Evolutionary conservation across 2,888 invertebrate species (phyloP), one percentile per base, ranked within the genome.

Genomic region (Anthophora plumipes): DNA sequence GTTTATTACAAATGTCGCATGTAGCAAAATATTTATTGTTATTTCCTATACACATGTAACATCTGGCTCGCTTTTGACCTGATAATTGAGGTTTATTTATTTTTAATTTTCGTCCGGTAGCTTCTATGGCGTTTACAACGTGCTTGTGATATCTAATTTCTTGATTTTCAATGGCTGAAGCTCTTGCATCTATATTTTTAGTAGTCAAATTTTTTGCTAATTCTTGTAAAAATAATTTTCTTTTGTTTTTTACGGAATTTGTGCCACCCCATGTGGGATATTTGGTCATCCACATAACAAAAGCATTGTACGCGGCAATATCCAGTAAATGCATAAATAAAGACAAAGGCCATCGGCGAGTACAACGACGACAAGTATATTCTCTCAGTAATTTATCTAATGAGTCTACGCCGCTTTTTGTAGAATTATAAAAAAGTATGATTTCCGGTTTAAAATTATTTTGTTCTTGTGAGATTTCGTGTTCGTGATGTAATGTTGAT

Each of bases 241-340:
- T 55, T 1, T 9, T 46, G 5, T 1, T 25, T 31, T 31, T 8
- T 12, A 12, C 2, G 1, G 31, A 46, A 7, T 12, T 25, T 46
- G 0, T 43, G 5, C 6, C 8, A 31, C 31, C 43, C 55, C 55
- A 57, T 8, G 43, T 46, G 1, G 55, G 55, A 20, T 68, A 22
- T 17, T 57, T 68, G 0, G 31, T 68, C 6, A 9, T 14, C 67
- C 55, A 68, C 31, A 57, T 46, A 0, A 43, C 31, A 55, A 68
- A 68, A 7, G 31, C 31, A 8, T 68, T 68, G 14, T 68, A 68
- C 14, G 67, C 31, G 0, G 43, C 67, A 43, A 55, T 43, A 25
- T 67, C 67, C n/a, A 67, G 5, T 8, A 46, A 68, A 1, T 68
- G 31, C 31, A 68, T 55, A 46, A 68, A 57, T 2, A 68, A 46